Evolutionary conservation across 1,140 invertebrate genomes (phyloP).

Genomic region (Nixonia krombeini): DNA sequence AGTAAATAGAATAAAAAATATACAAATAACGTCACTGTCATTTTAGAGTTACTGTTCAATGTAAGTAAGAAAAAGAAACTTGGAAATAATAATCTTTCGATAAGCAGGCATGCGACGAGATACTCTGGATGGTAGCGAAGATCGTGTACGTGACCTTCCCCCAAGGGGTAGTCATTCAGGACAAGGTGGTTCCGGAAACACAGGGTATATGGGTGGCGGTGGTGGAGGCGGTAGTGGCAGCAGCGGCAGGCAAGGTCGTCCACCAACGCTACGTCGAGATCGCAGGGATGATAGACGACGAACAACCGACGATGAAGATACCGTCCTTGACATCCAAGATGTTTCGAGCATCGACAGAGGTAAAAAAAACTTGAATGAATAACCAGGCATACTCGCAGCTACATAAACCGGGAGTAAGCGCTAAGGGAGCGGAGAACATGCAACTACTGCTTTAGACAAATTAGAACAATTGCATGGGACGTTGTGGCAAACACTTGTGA

Average conservation of each 20-base stretch:
- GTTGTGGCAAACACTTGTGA: conserved; percentile 68
- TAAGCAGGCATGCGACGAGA: conserved; percentile 75
- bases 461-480: conserved; percentile 54
- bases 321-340: conserved; percentile 83
- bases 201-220: conserved; percentile 57
- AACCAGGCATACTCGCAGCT: no score
- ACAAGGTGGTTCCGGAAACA: conserved; percentile 57
- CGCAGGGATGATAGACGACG: conserved; percentile 77
- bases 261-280: conserved; percentile 72
- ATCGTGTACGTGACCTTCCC: conserved; percentile 72
- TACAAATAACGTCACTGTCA: no score
- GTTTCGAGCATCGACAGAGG: conserved; percentile 84
- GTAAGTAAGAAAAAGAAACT: no score
- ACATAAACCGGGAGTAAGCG: neutral
- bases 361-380: no score
- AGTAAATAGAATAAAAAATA: no score
- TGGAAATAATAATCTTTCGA: no score
- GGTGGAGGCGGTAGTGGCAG: conserved; percentile 39
- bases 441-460: neutral
- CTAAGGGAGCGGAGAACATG: no score
- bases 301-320: conserved; percentile 85
- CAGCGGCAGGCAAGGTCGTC: conserved; percentile 61
- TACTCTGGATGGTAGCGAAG: conserved; percentile 74
- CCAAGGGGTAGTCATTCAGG: conserved; percentile 67
- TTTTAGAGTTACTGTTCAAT: no score